Evolutionary conservation across 2,797 vertebrate genomes (phyloP), one percentile per base, ranked within the genome.

Genomic region (Neosalanx taihuensis): DNA sequence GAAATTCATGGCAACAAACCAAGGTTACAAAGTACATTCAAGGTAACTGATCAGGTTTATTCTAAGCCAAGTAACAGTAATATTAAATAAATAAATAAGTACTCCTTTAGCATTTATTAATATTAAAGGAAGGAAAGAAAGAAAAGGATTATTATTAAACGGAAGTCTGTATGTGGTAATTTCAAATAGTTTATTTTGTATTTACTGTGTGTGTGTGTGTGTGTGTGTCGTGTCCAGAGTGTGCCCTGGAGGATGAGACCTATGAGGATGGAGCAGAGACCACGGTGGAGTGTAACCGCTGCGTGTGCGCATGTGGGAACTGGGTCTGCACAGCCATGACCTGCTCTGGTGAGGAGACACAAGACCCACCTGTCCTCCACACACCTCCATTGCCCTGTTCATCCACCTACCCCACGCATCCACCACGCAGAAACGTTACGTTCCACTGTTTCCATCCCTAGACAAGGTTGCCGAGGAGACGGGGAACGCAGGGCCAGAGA

Each of bases 321-420:
- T 99, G 98, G 98, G 97, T 99, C 81, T 99, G 98, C 94, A 99
- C 98, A 0, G 97, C 97, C 15, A 97, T 99, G 97, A 96, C 93
- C 0, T 99, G 97, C 79, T 92, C 95, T 0, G 96, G 97, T 98
- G 87, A 88, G 85, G 86, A 82, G 74, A 53, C 0, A 65, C 26
- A 7, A 35, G 5, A 6, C 0, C 51, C 18, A 56, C 3, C 51
- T n/a, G 6, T 56, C 51, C 17, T 56, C 51, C 3, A 56, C 51
- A 17, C 51, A 3, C 46, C 9, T 6, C 46, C 66, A 56, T 29
- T 26, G 15, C 13, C 18, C 29, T n/a, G 5, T 74, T 12, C 64
- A 15, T 69, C 56, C 20, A 69, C 37, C 51, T 9, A 56, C 9
- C 37, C 6, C 20, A 23, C 60, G 29, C 65, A 13, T 37, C 29